A percentile compares a stretch with the other conserved stretches of the same genome.
Conservation (phyloP, 2,888 invertebrate species). For the Lithophane ornitopus region DNA sequence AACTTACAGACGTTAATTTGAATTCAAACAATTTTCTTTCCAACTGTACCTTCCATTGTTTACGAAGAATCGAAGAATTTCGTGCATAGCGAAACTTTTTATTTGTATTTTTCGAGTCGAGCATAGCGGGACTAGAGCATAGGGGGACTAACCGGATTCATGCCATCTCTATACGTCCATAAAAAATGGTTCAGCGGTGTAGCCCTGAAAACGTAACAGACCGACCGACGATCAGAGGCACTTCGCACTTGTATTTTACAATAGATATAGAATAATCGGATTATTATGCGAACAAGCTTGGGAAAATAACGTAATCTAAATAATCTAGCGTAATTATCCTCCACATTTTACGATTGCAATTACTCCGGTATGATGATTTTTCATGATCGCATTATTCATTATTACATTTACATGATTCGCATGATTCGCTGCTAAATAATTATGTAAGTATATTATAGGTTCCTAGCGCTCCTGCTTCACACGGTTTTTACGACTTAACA, state of each 20-base stretch:
- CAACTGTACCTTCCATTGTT: too few relatives aligned
- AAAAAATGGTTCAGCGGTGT: background rate
- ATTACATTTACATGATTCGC: too few relatives aligned
- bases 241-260: background rate
- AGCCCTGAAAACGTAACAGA: too few relatives aligned
- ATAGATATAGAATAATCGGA: background rate
- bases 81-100: too few relatives aligned
- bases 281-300: background rate
- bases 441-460: background rate
- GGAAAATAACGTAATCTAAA: conserved; percentile 3
- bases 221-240: background rate
- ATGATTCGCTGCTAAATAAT: background rate
- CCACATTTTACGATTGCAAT: conserved; percentile 16
- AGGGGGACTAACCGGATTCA: too few relatives aligned
- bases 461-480: background rate
- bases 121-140: too few relatives aligned
- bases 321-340: background rate
- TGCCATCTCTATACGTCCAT: background rate
- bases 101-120: too few relatives aligned
- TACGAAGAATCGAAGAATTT: too few relatives aligned
- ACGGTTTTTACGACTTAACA: too few relatives aligned
- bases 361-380: background rate
- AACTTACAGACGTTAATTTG: too few relatives aligned
- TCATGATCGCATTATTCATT: background rate
- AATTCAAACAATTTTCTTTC: too few relatives aligned